These are phyloP conservation scores for Helicoverpa assulta DNA, from an alignment of 2,888 invertebrate species.

Conservation along the genomic window DNA sequence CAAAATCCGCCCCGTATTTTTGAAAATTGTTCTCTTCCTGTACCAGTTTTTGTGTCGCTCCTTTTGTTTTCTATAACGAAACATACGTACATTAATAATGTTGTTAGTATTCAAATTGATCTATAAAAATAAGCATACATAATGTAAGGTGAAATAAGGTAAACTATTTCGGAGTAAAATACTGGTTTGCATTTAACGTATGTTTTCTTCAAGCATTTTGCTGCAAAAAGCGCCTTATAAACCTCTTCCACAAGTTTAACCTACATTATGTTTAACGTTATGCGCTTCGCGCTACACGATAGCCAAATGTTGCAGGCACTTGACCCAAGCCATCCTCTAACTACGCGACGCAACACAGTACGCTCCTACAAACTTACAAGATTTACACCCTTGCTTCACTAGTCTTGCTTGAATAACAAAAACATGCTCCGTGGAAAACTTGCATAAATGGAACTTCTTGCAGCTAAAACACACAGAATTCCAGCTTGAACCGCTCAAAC, in stretches of 20 bases:
- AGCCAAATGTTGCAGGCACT: slow-evolving; percentile 47
- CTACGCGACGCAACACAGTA: slow-evolving; percentile 21
- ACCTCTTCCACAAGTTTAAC: slow-evolving; percentile 20
- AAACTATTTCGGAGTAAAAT: background rate
- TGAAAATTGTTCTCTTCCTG: slow-evolving; percentile 11
- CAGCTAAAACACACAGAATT: background rate
- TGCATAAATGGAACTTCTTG: too few species aligned
- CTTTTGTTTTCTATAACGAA: background rate
- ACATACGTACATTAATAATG: background rate
- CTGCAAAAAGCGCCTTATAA: slow-evolving; percentile 23
- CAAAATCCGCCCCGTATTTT: slow-evolving; percentile 17
- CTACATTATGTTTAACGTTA: slow-evolving; percentile 24
- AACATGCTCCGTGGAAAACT: background rate
- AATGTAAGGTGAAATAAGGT: slow-evolving; percentile 4
- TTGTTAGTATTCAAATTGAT: background rate
- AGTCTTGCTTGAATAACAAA: slow-evolving; percentile 7
- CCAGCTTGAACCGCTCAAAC: background rate
- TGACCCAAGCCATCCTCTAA: slow-evolving; percentile 36
- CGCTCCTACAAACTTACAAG: slow-evolving; percentile 23
- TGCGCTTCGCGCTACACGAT: slow-evolving; percentile 35
- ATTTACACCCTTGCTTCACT: slow-evolving; percentile 22
- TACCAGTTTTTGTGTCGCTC: slow-evolving; percentile 8
- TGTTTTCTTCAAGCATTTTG: slow-evolving; percentile 11
- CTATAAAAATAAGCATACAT: background rate
- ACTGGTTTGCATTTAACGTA: slow-evolving; percentile 8